Evolutionary conservation across 2,888 invertebrate species (phyloP), one percentile per base, ranked within the genome.

Genomic region (Norana najaformis): DNA sequence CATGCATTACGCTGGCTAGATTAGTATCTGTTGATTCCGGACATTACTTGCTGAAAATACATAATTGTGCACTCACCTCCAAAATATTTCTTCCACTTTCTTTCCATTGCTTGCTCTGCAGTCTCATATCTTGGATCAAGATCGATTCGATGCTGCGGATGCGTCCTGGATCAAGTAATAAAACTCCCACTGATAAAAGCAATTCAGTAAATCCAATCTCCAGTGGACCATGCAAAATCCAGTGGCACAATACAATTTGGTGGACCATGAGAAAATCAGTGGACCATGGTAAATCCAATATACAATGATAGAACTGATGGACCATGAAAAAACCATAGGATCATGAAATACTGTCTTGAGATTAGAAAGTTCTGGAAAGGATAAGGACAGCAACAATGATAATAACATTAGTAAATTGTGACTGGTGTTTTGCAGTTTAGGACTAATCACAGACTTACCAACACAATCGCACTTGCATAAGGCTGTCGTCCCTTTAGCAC

Each of bases 11-110:
- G n/a, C n/a, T n/a, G n/a, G n/a, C n/a, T n/a, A n/a, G n/a, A n/a
- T n/a, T n/a, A n/a, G n/a, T n/a, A n/a, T n/a, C n/a, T n/a, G n/a
- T n/a, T n/a, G n/a, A n/a, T n/a, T n/a, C n/a, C n/a, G n/a, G n/a
- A n/a, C n/a, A n/a, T n/a, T n/a, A n/a, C n/a, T n/a, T n/a, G n/a
- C n/a, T n/a, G n/a, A n/a, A n/a, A n/a, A n/a, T n/a, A n/a, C n/a
- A n/a, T n/a, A n/a, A n/a, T n/a, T n/a, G n/a, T n/a, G n/a, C n/a
- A n/a, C 69, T 36, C 91, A 94, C 94, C 94, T 92, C 94, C 94
- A 92, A 94, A 94, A 91, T 94, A 94, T 91, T 94, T 94, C 90
- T 93, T 93, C 94, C 94, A 94, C 91, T 94, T 94, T 90, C 93
- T 93, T 90, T 94, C 94, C 89, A 94, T 91, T 0, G 94, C 93